Evolutionary conservation across 2,888 invertebrate genomes (phyloP).

Genomic region (Leptinotarsa rubiginosa): DNA sequence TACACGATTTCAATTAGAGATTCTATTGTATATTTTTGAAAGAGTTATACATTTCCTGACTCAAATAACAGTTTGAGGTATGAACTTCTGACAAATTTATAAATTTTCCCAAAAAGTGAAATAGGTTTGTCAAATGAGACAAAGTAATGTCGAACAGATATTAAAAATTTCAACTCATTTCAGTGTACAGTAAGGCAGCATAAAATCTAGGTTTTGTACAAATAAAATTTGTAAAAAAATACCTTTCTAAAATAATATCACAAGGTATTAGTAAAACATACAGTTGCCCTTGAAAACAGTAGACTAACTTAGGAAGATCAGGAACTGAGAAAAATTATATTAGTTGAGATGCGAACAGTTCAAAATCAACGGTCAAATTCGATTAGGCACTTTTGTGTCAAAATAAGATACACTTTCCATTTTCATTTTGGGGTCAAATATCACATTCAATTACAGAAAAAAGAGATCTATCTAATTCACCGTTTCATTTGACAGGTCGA

Average conservation of each 20-base stretch:
- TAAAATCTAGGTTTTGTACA: conserved; percentile 35
- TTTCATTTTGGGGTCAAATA: background rate
- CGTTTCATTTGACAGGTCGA: background rate
- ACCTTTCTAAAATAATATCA: conserved; percentile 52
- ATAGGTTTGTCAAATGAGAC: background rate
- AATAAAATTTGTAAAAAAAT: conserved; percentile 33
- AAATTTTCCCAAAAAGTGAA: background rate
- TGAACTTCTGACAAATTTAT: background rate
- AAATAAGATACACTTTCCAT: conserved; percentile 12
- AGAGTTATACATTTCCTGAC: background rate
- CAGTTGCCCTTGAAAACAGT: conserved; percentile 21
- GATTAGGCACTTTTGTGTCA: conserved; percentile 18
- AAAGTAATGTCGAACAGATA: conserved; percentile 10
- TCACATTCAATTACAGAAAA: conserved; percentile 11
- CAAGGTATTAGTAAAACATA: conserved; percentile 44
- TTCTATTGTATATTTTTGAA: too few species aligned
- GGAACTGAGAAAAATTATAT: conserved; percentile 21
- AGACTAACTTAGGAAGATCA: conserved; percentile 21
- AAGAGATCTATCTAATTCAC: background rate
- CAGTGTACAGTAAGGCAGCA: conserved; percentile 31
- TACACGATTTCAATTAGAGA: too few species aligned
- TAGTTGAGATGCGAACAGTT: conserved; percentile 16
- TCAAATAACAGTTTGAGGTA: background rate
- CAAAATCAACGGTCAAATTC: conserved; percentile 9
- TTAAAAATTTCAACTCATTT: background rate